These are phyloP conservation scores for Echinops telfairi DNA, from an alignment of 2,113 vertebrate genomes.

Conservation along the genomic window DNA sequence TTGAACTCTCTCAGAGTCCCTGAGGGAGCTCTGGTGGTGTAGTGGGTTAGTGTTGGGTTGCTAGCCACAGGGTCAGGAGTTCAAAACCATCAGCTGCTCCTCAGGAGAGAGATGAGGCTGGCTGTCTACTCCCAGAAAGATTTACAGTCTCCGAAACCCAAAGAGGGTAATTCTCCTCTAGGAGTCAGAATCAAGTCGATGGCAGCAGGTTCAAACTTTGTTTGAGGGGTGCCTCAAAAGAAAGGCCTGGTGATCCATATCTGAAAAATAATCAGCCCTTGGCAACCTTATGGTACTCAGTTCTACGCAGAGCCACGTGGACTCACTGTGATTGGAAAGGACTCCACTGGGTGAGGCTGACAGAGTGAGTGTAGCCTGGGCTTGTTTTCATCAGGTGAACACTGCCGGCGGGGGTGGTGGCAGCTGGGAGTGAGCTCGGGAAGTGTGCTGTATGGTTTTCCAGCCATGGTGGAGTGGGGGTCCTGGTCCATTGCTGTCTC, in stretches of 20 bases:
- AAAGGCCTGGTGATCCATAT: background rate
- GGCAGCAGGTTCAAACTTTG: too few relatives aligned
- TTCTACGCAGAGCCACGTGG: background rate
- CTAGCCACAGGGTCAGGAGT: too few relatives aligned
- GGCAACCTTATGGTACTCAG: background rate
- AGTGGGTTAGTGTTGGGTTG: too few relatives aligned
- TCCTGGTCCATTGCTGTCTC: background rate
- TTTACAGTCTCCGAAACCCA: too few relatives aligned
- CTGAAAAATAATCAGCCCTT: background rate
- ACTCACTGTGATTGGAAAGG: background rate
- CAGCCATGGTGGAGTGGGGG: background rate
- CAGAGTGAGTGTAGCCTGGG: background rate
- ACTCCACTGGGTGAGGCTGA: background rate
- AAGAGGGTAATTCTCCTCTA: too few relatives aligned
- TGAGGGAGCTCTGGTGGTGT: too few relatives aligned
- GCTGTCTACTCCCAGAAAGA: too few relatives aligned
- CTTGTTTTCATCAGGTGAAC: background rate
- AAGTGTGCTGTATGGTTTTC: too few relatives aligned
- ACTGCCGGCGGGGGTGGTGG: background rate
- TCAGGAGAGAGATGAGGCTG: too few relatives aligned
- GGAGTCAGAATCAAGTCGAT: too few relatives aligned
- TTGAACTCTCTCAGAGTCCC: too few relatives aligned
- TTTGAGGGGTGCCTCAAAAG: background rate
- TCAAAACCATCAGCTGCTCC: too few relatives aligned
- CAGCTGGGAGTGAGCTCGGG: background rate